Evolutionary conservation across 2,888 invertebrate genomes (phyloP), one percentile per base, ranked within the genome.

Genomic region (Perizoma flavofasciatum): DNA sequence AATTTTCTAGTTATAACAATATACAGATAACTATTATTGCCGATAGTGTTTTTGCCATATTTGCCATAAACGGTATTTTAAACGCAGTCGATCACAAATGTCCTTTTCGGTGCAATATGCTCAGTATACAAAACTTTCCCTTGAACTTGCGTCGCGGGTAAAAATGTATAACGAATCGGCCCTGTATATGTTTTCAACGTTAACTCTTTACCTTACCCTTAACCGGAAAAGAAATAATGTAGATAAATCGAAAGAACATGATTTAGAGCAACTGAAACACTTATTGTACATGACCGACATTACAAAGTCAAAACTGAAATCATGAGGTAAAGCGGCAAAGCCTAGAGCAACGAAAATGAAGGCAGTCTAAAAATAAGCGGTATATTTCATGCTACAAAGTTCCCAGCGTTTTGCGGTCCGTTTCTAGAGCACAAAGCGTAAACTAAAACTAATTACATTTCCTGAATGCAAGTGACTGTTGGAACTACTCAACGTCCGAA

Each of bases 381-480:
- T 47, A 69, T 70, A 74, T 74, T 75, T 69, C 68, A 71, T 72
- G 67, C 68, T 73, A 74, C 74, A 75, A 79, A 75, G 74, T 77
- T 77, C 43, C 10, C 65, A 67, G 61, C 69, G 68, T 75, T 73
- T 70, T 71, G 63, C 61, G 68, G 72, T 69, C 63, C 61, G 63
- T 59, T 55, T 61, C 50, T 55, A 55, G 64, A 41, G 60, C 54
- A 66, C 67, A 73, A 68, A 71, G 70, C 67, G 66, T 63, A 63
- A 71, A 74, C 74, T 74, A 76, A 65, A 72, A 74, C 73, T 74
- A 77, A 79, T 74, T 76, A 73, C 70, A 70, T 69, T 67, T 67
- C 45, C 64, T 59, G 53, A 59, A 63, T 65, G 64, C 64, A 64
- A 58, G 53, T 59, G 60, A 61, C 60, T 59, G 59, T 62, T 47